These are phyloP conservation scores for Hecatera dysodea DNA, from an alignment of 2,888 invertebrate genomes.

Conservation along the genomic window DNA sequence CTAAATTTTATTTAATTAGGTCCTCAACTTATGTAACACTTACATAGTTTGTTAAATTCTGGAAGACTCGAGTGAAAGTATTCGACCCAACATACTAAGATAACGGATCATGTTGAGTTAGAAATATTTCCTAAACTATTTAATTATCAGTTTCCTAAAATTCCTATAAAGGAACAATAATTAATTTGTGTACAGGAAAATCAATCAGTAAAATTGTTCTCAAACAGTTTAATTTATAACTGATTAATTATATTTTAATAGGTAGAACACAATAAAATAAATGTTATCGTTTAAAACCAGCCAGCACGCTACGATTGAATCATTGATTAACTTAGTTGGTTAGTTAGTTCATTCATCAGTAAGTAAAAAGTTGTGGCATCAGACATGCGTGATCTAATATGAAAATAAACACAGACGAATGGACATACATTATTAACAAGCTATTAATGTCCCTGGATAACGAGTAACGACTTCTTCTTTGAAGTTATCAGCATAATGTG, in stretches of 20 bases:
- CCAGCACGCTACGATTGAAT: slow-evolving; percentile 33
- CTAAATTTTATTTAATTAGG: slow-evolving; percentile 20
- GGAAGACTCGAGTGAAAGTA: slow-evolving; percentile 22
- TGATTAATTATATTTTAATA: slow-evolving; percentile 11
- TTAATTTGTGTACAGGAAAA: background rate
- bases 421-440: slow-evolving; percentile 51
- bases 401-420: slow-evolving; percentile 30
- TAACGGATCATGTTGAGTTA: background rate
- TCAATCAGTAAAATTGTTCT: background rate
- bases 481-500: slow-evolving; percentile 47
- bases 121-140: background rate
- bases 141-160: background rate
- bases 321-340: slow-evolving; percentile 19
- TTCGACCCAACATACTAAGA: background rate
- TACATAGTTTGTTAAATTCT: slow-evolving; percentile 24
- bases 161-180: background rate
- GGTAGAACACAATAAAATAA: slow-evolving; percentile 23
- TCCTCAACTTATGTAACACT: background rate
- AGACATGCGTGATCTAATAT: slow-evolving; percentile 30
- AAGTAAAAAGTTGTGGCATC: slow-evolving; percentile 50
- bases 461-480: slow-evolving; percentile 40
- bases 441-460: slow-evolving; percentile 45
- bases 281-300: slow-evolving; percentile 7
- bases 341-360: slow-evolving; percentile 18
- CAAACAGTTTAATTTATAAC: background rate